Evolutionary conservation across 30 jellyfish, hydroid and myxozoan species (phyloP).

Genomic region (Rhopilema esculentum): DNA sequence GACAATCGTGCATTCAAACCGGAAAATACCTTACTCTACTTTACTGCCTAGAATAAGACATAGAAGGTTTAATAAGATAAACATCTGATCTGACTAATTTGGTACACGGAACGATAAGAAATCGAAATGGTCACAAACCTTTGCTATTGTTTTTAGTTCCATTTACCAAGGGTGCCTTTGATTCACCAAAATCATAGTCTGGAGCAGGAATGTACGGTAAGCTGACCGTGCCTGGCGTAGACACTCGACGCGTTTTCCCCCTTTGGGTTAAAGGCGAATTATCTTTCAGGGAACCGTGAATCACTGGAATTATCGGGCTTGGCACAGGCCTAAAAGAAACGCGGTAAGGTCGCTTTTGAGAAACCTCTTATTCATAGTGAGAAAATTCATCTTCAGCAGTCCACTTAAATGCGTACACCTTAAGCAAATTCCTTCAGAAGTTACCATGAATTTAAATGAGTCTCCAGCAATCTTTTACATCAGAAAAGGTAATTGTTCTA

Average conservation of each 20-base stretch:
- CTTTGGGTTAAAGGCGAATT: slow-evolving; percentile 8
- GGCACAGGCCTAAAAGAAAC: slow-evolving; percentile 9
- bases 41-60: no score
- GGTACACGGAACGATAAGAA: not conserved
- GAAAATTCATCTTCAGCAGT: no score
- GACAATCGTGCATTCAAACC: no score
- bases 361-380: no score
- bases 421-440: no score
- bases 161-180: not conserved
- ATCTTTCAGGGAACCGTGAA: not conserved
- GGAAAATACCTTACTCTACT: no score
- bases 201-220: slow-evolving; percentile 70
- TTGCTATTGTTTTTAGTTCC: not conserved
- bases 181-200: slow-evolving; percentile 54
- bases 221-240: slow-evolving; percentile 57
- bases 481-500: no score
- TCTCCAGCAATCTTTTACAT: no score
- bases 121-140: not conserved
- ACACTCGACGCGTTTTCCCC: slow-evolving; percentile 51
- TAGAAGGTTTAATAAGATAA: no score
- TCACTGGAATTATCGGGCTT: not conserved
- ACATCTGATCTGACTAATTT: no score
- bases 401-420: no score
- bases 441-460: no score
- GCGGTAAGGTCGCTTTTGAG: not conserved